A percentile compares a stretch with the other conserved stretches of the same genome.
Evolutionary conservation across 1,140 invertebrate species (phyloP).

Genomic region (Penaeus japonicus): DNA sequence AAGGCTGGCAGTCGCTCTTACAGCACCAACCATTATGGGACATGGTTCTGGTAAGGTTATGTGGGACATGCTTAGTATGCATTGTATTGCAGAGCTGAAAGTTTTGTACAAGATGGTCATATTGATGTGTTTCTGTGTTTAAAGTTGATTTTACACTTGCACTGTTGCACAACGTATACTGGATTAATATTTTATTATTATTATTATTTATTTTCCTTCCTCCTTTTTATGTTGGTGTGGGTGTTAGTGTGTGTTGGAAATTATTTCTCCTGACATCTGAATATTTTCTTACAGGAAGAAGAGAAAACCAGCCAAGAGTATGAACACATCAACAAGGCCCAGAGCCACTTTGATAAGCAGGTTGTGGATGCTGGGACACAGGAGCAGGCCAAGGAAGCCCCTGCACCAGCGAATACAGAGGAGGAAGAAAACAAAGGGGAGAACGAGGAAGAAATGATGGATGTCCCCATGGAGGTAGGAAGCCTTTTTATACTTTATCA

Average conservation of each 20-base stretch:
- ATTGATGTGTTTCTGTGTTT: no score
- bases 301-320: constrained; percentile 66
- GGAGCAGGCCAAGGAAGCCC: constrained; percentile 82
- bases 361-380: constrained; percentile 73
- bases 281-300: background rate
- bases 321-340: constrained; percentile 85
- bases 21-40: no score
- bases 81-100: no score
- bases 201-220: background rate
- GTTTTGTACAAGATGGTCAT: no score
- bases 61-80: no score
- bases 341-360: constrained; percentile 69
- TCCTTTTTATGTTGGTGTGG: background rate
- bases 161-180: no score
- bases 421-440: constrained; percentile 42
- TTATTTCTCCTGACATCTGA: background rate
- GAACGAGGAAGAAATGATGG: constrained; percentile 52
- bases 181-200: no score
- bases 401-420: constrained; percentile 66
- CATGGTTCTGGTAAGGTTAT: no score
- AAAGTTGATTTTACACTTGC: no score
- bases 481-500: background rate
- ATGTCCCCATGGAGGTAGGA: constrained; percentile 47
- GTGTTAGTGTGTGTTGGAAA: background rate
- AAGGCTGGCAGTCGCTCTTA: background rate